Conservation (phyloP, 37 sponge, comb jelly and placozoan species). For the Aphrocallistes beatrix region DNA sequence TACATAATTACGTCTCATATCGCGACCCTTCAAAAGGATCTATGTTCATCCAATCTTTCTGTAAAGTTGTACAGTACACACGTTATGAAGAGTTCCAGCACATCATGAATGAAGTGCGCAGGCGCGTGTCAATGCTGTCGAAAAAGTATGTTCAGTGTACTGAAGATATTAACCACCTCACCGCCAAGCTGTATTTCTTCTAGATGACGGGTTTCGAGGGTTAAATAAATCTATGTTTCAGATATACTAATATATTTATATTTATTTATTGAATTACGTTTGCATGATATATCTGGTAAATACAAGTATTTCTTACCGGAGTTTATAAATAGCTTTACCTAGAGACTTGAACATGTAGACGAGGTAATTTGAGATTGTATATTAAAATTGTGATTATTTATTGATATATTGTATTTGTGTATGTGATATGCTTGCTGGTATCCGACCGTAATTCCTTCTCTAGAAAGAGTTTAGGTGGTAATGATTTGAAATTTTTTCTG, state of each 20-base stretch:
- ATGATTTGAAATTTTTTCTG: too few relatives aligned
- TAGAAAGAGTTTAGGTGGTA: too few relatives aligned
- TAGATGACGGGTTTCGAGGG: too few relatives aligned
- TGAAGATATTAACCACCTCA: neutral
- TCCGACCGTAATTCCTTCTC: too few relatives aligned
- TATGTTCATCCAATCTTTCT: slow-evolving; percentile 2
- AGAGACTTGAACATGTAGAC: too few relatives aligned
- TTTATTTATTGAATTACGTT: neutral
- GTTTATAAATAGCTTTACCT: too few relatives aligned
- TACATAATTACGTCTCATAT: neutral
- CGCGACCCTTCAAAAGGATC: neutral
- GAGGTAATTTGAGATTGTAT: too few relatives aligned
- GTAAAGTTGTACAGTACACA: slow-evolving; percentile 8
- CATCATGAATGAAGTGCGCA: neutral
- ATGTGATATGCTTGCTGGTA: too few relatives aligned
- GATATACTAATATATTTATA: too few relatives aligned
- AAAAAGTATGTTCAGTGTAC: slow-evolving; percentile 14
- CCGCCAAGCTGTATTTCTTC: slow-evolving; percentile 14
- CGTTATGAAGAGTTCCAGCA: slow-evolving; percentile 8
- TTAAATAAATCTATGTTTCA: too few relatives aligned
- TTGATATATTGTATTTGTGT: too few relatives aligned
- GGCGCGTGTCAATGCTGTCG: slow-evolving; percentile 3
- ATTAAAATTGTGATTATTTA: too few relatives aligned
- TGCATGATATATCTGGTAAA: neutral
- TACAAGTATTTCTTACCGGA: neutral